Evolutionary conservation across 2,888 invertebrate species (phyloP).

Genomic region (Nomada fucata): DNA sequence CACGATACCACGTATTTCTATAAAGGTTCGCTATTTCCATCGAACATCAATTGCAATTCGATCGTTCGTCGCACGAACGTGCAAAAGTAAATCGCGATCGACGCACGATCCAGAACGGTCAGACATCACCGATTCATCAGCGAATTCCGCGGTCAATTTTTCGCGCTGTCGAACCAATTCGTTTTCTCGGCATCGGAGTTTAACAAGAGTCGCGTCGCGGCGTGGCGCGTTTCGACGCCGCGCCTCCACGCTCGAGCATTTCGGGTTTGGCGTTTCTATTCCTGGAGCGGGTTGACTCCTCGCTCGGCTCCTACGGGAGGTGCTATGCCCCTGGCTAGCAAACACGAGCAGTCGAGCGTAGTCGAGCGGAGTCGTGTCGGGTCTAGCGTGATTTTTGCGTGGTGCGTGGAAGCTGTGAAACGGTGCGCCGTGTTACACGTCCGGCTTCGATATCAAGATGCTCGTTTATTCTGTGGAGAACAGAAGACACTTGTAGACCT

Average conservation of each 20-base stretch:
- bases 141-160: no score
- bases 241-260: conserved; percentile 60
- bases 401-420: conserved; percentile 45
- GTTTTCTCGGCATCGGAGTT: no score
- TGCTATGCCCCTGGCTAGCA: conserved; percentile 69
- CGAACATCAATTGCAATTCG: no score
- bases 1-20: no score
- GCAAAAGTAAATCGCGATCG: no score
- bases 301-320: conserved; percentile 78
- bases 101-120: no score
- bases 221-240: conserved; percentile 51
- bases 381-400: conserved; percentile 62
- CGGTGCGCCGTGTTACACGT: conserved; percentile 66
- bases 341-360: conserved; percentile 67
- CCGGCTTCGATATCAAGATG: not conserved
- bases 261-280: conserved; percentile 81
- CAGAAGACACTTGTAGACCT: not conserved
- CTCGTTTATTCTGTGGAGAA: not conserved
- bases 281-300: conserved; percentile 83
- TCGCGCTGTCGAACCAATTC: no score
- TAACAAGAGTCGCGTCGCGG: conserved; percentile 22
- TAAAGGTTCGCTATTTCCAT: no score
- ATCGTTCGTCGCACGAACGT: no score
- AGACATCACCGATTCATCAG: no score
- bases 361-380: conserved; percentile 70